Conservation (phyloP, 2,113 vertebrate species). For the Panthera tigris region DNA sequence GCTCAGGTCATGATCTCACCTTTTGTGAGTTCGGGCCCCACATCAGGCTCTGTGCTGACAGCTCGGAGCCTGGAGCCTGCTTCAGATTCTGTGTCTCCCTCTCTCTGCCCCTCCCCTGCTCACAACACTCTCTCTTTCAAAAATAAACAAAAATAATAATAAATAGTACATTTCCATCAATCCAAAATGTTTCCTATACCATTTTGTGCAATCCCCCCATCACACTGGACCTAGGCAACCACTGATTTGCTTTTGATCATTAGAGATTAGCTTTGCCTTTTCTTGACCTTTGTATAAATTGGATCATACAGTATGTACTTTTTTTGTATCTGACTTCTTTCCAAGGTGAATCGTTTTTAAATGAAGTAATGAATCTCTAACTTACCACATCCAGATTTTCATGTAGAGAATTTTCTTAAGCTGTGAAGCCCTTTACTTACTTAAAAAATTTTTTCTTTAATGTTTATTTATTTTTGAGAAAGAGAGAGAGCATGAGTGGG, state of each 20-base stretch:
- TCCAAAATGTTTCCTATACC: not conserved
- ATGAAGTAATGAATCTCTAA: constrained; percentile 2
- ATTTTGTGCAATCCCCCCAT: not conserved
- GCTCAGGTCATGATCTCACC: too few relatives aligned
- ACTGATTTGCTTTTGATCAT: constrained; percentile 2
- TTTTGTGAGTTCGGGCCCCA: too few relatives aligned
- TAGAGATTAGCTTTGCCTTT: constrained; percentile 36
- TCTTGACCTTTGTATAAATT: constrained; percentile 4
- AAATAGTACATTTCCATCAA: not conserved
- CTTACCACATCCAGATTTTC: constrained; percentile 22
- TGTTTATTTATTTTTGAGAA: too few relatives aligned
- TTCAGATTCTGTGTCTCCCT: too few relatives aligned
- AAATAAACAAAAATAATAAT: not conserved
- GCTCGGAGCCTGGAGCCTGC: too few relatives aligned
- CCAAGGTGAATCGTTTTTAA: constrained; percentile 42
- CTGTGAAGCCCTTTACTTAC: not conserved
- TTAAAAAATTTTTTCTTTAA: too few relatives aligned
- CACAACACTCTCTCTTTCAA: too few relatives aligned
- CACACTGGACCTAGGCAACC: not conserved
- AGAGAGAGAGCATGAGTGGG: too few relatives aligned
- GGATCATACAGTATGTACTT: not conserved
- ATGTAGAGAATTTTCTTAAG: constrained; percentile 32
- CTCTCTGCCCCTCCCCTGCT: too few relatives aligned
- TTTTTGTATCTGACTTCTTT: constrained; percentile 9
- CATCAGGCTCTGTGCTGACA: too few relatives aligned